A percentile compares a stretch with the other conserved stretches of the same genome.
Conservation (phyloP, 2,797 vertebrate genomes). For the Sciurus vulgaris region DNA sequence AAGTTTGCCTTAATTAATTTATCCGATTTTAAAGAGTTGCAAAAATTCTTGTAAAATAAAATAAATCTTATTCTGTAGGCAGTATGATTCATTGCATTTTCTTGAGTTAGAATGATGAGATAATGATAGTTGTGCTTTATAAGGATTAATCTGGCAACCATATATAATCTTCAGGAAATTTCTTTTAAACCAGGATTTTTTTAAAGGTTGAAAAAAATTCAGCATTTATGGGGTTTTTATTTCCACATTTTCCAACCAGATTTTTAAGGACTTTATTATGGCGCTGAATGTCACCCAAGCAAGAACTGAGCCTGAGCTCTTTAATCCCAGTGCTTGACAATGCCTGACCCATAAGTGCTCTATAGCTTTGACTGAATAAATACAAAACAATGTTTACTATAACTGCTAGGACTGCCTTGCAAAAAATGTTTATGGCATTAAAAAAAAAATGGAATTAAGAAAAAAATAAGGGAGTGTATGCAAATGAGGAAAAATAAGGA, state of each 20-base stretch:
- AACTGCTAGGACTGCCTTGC: background rate
- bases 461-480: background rate
- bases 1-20: background rate
- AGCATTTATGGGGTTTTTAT: background rate
- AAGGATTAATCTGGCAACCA: background rate
- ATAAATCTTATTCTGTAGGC: background rate
- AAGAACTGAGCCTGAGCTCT: background rate
- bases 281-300: conserved; percentile 14
- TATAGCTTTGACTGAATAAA: background rate
- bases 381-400: background rate
- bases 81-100: background rate
- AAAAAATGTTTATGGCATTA: background rate
- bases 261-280: background rate
- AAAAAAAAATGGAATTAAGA: background rate
- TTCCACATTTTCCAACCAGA: background rate
- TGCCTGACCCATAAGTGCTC: background rate
- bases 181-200: background rate
- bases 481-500: background rate
- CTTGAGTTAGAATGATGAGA: conserved; percentile 16
- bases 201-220: background rate
- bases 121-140: background rate
- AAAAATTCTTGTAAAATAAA: conserved; percentile 47
- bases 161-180: background rate
- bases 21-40: background rate
- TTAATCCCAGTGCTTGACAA: background rate